A percentile compares a stretch with the other conserved stretches of the same genome.
Evolutionary conservation across 2,888 invertebrate species (phyloP).

Genomic region (Blomia tropicalis): DNA sequence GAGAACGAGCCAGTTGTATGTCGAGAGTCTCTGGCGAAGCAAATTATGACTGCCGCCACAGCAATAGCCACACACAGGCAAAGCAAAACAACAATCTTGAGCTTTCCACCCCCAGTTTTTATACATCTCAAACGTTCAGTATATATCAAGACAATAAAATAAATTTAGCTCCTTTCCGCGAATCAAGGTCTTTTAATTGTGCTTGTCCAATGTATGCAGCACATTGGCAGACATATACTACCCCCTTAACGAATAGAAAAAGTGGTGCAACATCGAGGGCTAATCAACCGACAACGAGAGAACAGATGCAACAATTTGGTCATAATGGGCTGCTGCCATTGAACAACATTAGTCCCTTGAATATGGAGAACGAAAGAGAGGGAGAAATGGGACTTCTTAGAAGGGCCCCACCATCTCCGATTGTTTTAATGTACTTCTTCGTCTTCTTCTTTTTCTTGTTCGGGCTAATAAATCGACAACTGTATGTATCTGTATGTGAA

Average conservation of each 20-base stretch:
- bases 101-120: too few relatives aligned
- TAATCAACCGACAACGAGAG: slow-evolving; percentile 1
- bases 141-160: slow-evolving; percentile 7
- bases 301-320: slow-evolving; percentile 15
- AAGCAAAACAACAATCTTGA: too few relatives aligned
- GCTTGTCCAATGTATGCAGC: background rate
- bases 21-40: background rate
- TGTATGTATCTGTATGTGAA: background rate
- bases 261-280: background rate
- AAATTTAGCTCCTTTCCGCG: slow-evolving; percentile 12
- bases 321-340: slow-evolving; percentile 5
- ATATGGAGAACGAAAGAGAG: too few relatives aligned
- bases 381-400: too few relatives aligned
- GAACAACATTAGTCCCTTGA: too few relatives aligned
- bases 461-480: slow-evolving; percentile 1
- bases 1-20: too few relatives aligned
- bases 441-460: background rate
- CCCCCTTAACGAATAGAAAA: background rate
- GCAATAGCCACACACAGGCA: background rate
- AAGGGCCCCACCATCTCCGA: slow-evolving; percentile 1
- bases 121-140: background rate
- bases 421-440: slow-evolving; percentile 9
- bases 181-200: slow-evolving; percentile 15
- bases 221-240: background rate
- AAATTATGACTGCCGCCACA: background rate